These are phyloP conservation scores for Arenicola marina DNA, from an alignment of 2,888 invertebrate species.

Conservation along the genomic window DNA sequence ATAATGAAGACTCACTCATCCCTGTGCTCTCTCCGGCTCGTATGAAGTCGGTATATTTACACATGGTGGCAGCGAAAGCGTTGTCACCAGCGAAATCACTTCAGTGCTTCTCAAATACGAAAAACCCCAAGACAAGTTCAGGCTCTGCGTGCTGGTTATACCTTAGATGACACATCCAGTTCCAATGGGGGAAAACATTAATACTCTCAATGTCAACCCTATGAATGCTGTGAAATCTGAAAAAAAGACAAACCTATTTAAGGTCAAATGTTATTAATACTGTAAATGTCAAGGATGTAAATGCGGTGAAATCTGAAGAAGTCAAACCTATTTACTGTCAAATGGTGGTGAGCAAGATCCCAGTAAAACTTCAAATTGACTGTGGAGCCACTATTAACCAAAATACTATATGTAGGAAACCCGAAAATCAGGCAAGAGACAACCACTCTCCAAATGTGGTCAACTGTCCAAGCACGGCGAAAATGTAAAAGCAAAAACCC, in stretches of 20 bases:
- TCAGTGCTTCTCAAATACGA: neutral
- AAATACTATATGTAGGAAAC: constrained; percentile 3
- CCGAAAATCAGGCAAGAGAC: neutral
- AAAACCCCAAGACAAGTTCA: neutral
- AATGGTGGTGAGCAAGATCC: neutral
- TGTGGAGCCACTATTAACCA: constrained; percentile 16
- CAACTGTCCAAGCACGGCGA: neutral
- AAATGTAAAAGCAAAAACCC: neutral
- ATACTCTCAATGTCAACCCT: too few relatives aligned
- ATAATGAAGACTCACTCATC: too few relatives aligned
- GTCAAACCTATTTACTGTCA: neutral
- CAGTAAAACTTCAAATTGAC: constrained; percentile 16
- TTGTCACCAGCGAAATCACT: constrained; percentile 1
- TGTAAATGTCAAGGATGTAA: neutral
- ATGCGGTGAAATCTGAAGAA: neutral
- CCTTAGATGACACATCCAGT: neutral
- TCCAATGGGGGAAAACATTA: neutral
- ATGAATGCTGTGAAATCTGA: too few relatives aligned
- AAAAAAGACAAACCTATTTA: too few relatives aligned
- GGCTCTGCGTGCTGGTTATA: too few relatives aligned
- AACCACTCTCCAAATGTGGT: neutral
- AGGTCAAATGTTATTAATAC: too few relatives aligned
- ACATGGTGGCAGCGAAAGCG: too few relatives aligned
- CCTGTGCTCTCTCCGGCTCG: too few relatives aligned
- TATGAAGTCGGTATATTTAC: too few relatives aligned